Percentiles rank a stretch among this genome's conserved stretches.
Evolutionary conservation across 2,797 vertebrate genomes (phyloP).

Genomic region (Microctenopoma steveboyesi): DNA sequence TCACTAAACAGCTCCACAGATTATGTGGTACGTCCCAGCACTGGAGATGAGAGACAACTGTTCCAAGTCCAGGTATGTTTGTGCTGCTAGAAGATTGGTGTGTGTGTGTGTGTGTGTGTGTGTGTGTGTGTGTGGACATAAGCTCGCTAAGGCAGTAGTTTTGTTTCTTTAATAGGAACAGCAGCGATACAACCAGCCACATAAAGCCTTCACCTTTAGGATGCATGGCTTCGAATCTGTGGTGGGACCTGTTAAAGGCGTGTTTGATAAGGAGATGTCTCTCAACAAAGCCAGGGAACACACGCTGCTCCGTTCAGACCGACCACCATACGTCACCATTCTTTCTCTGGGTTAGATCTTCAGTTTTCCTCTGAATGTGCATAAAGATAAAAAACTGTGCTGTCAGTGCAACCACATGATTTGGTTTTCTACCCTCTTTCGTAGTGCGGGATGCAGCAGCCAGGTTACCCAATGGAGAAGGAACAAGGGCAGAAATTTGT

Average conservation of each 20-base stretch:
- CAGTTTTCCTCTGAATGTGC: not conserved
- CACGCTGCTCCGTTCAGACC: conserved; percentile 94
- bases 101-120: not conserved
- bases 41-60: conserved; percentile 94
- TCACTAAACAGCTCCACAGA: conserved; percentile 90
- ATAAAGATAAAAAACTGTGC: not conserved
- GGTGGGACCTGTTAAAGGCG: conserved; percentile 97
- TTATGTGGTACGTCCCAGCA: conserved; percentile 97
- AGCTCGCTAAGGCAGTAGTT: not conserved
- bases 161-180: conserved; percentile 85
- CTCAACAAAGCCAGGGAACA: conserved; percentile 99
- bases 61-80: conserved; percentile 96
- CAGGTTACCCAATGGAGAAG: conserved; percentile 96
- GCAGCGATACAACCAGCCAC: conserved; percentile 97
- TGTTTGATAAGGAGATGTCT: conserved; percentile 98
- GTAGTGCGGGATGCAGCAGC: conserved; percentile 96
- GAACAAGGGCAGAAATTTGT: conserved; percentile 97
- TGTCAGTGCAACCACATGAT: not conserved
- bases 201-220: conserved; percentile 97
- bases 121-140: not conserved
- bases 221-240: conserved; percentile 99
- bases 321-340: conserved; percentile 97
- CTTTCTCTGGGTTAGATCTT: conserved; percentile 91
- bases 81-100: not conserved
- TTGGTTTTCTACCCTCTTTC: not conserved